Evolutionary conservation across 2,797 vertebrate species (phyloP).

Genomic region (Phataginus tricuspis): DNA sequence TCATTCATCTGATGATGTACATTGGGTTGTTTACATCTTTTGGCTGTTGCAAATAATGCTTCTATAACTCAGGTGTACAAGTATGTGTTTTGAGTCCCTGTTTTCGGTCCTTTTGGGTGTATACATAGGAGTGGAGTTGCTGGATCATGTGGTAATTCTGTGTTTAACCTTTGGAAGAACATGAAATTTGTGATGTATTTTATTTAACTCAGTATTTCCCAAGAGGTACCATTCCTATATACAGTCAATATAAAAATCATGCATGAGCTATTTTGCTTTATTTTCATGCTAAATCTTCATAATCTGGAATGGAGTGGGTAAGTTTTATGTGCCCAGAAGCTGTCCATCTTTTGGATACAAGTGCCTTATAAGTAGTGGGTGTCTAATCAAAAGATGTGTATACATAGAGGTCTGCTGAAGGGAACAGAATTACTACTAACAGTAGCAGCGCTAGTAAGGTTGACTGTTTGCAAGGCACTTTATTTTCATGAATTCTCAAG

Average conservation of each 20-base stretch:
- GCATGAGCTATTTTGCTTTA: background rate
- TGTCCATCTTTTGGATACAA: background rate
- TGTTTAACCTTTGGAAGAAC: background rate
- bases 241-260: background rate
- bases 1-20: background rate
- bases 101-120: background rate
- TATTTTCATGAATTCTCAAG: background rate
- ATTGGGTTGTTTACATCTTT: background rate
- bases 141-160: background rate
- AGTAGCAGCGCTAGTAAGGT: too few species aligned
- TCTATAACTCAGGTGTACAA: fast-evolving
- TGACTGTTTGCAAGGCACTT: background rate
- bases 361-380: background rate
- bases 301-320: background rate
- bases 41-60: background rate
- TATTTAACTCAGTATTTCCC: background rate
- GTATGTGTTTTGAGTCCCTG: background rate
- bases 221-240: background rate
- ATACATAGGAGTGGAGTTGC: background rate
- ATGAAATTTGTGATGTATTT: background rate
- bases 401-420: background rate
- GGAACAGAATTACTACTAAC: background rate
- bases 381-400: background rate
- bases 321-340: background rate
- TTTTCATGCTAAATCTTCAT: background rate